Evolutionary conservation across 2,113 vertebrate genomes (phyloP), one percentile per base, ranked within the genome.

Genomic region (Trematomus loennbergii): DNA sequence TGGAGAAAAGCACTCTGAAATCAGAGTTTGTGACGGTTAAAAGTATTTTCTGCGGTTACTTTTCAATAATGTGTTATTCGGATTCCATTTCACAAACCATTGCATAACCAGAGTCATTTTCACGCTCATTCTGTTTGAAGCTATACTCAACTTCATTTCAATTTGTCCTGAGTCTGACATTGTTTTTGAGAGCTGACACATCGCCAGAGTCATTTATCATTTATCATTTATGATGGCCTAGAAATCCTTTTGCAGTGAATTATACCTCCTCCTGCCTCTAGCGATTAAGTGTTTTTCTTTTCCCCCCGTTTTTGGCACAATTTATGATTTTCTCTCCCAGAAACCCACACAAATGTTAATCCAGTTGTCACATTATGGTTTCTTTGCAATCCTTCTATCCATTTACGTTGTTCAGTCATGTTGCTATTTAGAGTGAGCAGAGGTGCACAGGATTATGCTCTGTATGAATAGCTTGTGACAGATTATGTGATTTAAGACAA

Each of bases 141-240:
- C 53, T 58, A 16, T 50, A 50, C 63, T 52, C 9, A 70, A 68
- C 60, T 69, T 65, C 6, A 62, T 46, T 72, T 79, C 16, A 29
- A 45, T 77, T 82, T 84, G 78, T 67, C 69, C 49, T 57, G 66
- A 86, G 78, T 46, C 52, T 66, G 65, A 77, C 75, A 70, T 59
- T 70, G 75, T 72, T 79, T 82, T 66, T 73, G 22, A 70, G 74
- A 68, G 18, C 55, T 62, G 59, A 71, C 75, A 43, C 62, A 74
- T 83, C 55, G 22, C 3, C 67, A 70, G 66, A 55, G 72, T 81
- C 66, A 72, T 87, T 85, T 75, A 81, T 82, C 66, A 72, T 87
- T 85, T 74, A 81, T 88, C 57, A 85, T 88, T 86, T 36, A 84
- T 84, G 16, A 62, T 66, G 74, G 75, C 87, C 78, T 45, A 78